A percentile compares a stretch with the other conserved stretches of the same genome.
phyloP scores from a whole-genome alignment of 2,797 vertebrate species.

The Trichosurus vulpecula region DNA sequence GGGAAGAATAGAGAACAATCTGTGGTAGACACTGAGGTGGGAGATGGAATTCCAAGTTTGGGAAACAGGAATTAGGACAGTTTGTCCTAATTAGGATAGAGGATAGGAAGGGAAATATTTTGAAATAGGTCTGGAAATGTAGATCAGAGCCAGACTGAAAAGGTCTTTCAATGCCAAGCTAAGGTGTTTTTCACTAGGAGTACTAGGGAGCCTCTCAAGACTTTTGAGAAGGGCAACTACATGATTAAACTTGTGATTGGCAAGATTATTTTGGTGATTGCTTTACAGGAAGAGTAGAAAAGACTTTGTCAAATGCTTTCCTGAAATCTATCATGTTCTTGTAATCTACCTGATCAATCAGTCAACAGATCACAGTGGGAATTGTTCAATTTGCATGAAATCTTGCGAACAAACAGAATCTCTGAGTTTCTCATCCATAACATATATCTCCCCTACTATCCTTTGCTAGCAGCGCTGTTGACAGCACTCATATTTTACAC shows the following conservation, averaged over 20 bases:
- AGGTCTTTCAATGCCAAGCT: not conserved
- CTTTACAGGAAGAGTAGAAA: not conserved
- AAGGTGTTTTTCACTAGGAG: not conserved
- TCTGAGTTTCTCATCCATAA: not conserved
- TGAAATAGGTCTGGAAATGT: not conserved
- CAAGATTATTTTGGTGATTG: not conserved
- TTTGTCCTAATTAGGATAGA: not conserved
- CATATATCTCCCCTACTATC: not conserved
- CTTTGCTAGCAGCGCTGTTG: not conserved
- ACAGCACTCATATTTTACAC: not conserved
- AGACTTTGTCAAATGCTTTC: not conserved
- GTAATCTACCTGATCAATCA: not conserved
- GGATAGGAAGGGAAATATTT: not conserved
- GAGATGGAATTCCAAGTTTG: not conserved
- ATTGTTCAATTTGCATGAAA: not conserved
- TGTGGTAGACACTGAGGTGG: not conserved
- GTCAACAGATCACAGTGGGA: not conserved
- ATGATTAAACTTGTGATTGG: not conserved
- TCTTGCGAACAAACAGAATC: not conserved
- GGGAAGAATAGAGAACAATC: not conserved
- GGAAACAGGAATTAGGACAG: not conserved
- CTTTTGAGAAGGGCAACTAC: not conserved
- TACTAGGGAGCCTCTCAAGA: not conserved
- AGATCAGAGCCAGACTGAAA: not conserved
- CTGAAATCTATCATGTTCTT: not conserved